These are phyloP conservation scores for Apomyelois bistriatella DNA, from an alignment of 2,888 invertebrate genomes.

Conservation along the genomic window DNA sequence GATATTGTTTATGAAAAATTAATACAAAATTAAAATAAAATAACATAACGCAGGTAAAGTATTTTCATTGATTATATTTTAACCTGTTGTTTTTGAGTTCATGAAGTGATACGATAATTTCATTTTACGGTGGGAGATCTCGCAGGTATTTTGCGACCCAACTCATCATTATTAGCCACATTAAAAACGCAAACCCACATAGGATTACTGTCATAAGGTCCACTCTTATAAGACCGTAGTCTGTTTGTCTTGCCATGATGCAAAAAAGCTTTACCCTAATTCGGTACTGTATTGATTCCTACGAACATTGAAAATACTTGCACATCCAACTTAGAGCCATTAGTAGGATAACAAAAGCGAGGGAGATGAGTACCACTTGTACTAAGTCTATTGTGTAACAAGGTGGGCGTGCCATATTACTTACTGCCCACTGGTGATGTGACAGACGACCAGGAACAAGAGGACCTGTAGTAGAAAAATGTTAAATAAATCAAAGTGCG, in stretches of 20 bases:
- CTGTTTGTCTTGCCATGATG: neutral
- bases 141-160: conserved; percentile 41
- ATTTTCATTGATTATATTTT: neutral
- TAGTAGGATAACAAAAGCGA: conserved; percentile 53
- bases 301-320: conserved; percentile 47
- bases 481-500: no score
- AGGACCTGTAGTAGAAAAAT: conserved; percentile 24
- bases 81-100: neutral
- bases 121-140: conserved; percentile 28
- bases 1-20: neutral
- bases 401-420: conserved; percentile 28
- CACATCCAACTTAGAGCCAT: conserved; percentile 62
- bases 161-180: conserved; percentile 42
- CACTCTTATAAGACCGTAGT: neutral
- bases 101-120: neutral
- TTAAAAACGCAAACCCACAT: conserved; percentile 36
- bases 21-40: neutral
- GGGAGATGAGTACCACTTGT: conserved; percentile 49
- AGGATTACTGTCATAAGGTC: conserved; percentile 21
- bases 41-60: neutral
- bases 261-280: no score
- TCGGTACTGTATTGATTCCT: neutral
- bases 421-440: conserved; percentile 48
- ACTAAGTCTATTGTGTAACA: conserved; percentile 46
- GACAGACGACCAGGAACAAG: conserved; percentile 56